Percentiles rank a stretch among this genome's conserved stretches.
Conservation (phyloP, 2,797 vertebrate genomes). For the Myripristis murdjan region DNA sequence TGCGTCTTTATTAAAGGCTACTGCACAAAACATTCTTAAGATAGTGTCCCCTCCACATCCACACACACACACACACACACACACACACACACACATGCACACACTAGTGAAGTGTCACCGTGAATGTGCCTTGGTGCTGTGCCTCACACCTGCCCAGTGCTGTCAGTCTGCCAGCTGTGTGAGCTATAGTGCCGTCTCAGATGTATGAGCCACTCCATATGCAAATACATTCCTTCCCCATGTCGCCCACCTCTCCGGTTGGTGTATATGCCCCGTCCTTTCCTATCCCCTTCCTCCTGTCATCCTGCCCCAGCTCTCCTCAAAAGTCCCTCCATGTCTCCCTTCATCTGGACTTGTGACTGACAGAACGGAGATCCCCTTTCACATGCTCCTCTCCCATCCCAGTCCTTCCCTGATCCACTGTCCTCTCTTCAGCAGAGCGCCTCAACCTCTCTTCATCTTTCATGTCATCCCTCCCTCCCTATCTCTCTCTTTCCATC, state of each 20-base stretch:
- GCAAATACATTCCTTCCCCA: slow-evolving; percentile 70
- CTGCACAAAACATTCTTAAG: slow-evolving; percentile 54
- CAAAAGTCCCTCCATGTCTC: background rate
- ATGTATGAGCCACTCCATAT: slow-evolving; percentile 67
- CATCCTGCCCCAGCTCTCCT: background rate
- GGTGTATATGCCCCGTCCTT: slow-evolving; percentile 31
- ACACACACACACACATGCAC: slow-evolving; percentile 32
- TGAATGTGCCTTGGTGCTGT: slow-evolving; percentile 47
- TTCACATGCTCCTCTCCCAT: slow-evolving; percentile 42
- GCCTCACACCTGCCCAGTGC: slow-evolving; percentile 74
- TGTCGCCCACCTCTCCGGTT: slow-evolving; percentile 46
- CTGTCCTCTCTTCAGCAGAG: slow-evolving; percentile 37
- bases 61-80: slow-evolving; percentile 22
- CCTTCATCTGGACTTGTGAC: background rate
- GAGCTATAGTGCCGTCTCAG: slow-evolving; percentile 52
- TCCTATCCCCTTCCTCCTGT: slow-evolving; percentile 33
- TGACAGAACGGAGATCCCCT: background rate
- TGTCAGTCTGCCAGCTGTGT: slow-evolving; percentile 76
- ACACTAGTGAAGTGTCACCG: slow-evolving; percentile 67
- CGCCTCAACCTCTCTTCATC: slow-evolving; percentile 41
- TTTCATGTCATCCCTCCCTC: slow-evolving; percentile 25
- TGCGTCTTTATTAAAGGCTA: slow-evolving; percentile 55
- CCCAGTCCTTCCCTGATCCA: slow-evolving; percentile 36
- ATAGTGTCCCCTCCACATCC: slow-evolving; percentile 37
- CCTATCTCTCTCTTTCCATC: slow-evolving; percentile 21